These are phyloP conservation scores for Cygnus buccinator DNA, from an alignment of 2,113 vertebrate genomes.

Conservation along the genomic window DNA sequence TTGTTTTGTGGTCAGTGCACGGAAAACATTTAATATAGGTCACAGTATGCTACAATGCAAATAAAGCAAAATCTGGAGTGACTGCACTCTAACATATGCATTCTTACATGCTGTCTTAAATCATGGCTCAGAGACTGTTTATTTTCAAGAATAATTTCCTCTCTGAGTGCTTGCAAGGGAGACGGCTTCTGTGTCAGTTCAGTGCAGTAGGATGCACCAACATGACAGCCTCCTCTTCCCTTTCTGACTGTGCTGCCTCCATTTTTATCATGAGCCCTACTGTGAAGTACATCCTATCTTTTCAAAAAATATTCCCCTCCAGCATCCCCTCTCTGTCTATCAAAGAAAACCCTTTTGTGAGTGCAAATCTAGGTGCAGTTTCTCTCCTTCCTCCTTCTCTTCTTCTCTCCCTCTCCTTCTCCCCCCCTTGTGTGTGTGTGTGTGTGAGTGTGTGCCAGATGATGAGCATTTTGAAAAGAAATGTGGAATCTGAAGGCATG, in stretches of 20 bases:
- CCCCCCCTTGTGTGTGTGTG: no score
- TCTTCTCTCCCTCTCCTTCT: not conserved
- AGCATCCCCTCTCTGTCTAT: not conserved
- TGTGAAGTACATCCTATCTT: not conserved
- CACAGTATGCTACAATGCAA: not conserved
- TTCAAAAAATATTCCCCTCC: not conserved
- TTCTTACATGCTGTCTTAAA: not conserved
- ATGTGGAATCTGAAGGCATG: not conserved
- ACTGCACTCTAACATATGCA: not conserved
- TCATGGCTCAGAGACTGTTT: not conserved
- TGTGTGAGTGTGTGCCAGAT: not conserved
- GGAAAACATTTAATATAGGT: slow-evolving; percentile 28
- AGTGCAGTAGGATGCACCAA: not conserved
- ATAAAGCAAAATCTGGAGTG: slow-evolving; percentile 7
- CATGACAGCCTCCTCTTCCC: not conserved
- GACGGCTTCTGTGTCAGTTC: not conserved
- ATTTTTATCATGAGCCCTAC: not conserved
- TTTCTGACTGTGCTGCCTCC: not conserved
- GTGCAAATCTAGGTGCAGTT: not conserved
- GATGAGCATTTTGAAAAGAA: slow-evolving; percentile 1
- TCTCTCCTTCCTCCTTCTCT: not conserved
- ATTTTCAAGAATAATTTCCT: slow-evolving; percentile 15
- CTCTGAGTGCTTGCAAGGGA: not conserved
- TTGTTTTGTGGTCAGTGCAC: not conserved
- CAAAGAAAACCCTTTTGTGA: not conserved